Evolutionary conservation across 2,888 invertebrate species (phyloP).

Genomic region (Anagyrus pseudococci): DNA sequence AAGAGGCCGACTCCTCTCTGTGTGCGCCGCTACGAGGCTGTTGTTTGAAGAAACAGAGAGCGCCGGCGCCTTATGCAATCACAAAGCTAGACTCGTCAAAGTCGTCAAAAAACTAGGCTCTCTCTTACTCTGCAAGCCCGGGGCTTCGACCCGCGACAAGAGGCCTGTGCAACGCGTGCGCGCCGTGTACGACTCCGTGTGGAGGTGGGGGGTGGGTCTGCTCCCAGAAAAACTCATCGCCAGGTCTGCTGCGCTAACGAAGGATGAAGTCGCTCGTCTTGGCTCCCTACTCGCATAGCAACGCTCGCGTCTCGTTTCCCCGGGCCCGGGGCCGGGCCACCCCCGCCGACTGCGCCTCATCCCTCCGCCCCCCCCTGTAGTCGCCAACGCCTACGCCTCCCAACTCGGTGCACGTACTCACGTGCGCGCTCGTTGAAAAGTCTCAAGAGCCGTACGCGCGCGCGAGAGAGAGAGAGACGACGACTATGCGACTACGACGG

Average conservation of each 20-base stretch:
- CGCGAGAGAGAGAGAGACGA: neutral
- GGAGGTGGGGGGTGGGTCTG: too few species aligned
- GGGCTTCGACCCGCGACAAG: too few species aligned
- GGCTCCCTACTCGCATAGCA: neutral
- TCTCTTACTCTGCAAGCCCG: too few species aligned
- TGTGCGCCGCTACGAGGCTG: too few species aligned
- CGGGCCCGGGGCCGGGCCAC: neutral
- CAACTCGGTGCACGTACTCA: neutral
- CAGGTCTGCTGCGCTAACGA: neutral
- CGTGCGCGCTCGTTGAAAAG: slow-evolving; percentile 25
- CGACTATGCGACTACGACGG: too few species aligned
- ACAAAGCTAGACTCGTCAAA: too few species aligned
- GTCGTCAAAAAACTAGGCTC: too few species aligned
- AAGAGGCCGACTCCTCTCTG: too few species aligned
- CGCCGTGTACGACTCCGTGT: too few species aligned
- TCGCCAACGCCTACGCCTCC: neutral
- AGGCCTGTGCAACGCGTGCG: too few species aligned
- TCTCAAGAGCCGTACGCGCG: slow-evolving; percentile 16
- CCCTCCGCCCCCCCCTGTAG: neutral
- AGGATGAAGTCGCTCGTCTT: neutral
- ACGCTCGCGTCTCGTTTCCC: slow-evolving; percentile 5
- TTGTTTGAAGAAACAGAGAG: too few species aligned
- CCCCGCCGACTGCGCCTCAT: neutral
- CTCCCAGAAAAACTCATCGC: slow-evolving; percentile 1
- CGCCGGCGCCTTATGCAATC: too few species aligned